phyloP scores from a whole-genome alignment of 1,140 invertebrate species.

The Kradibia gibbosae region DNA sequence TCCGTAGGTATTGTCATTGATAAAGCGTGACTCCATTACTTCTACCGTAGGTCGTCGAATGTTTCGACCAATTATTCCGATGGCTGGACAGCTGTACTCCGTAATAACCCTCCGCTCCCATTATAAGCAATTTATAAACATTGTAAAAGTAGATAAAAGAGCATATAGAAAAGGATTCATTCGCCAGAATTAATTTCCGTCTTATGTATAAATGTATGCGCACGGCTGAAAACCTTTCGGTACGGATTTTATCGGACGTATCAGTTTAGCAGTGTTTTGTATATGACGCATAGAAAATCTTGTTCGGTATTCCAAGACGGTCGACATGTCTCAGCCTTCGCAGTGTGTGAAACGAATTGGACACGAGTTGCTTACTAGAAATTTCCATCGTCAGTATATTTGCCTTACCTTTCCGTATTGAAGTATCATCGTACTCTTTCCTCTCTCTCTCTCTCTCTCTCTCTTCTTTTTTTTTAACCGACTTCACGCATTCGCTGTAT shows the following conservation, averaged over 20 bases:
- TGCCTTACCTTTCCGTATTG: background rate
- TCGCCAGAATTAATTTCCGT: conserved; percentile 29
- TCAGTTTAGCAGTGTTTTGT: conserved; percentile 41
- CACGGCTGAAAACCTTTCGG: background rate
- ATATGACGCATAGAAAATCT: conserved; percentile 59
- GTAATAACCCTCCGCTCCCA: too few species aligned
- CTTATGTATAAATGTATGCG: background rate
- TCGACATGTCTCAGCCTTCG: conserved; percentile 57
- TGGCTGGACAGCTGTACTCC: too few species aligned
- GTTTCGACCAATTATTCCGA: too few species aligned
- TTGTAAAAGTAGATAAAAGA: background rate
- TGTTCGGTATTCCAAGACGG: conserved; percentile 64
- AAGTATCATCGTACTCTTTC: conserved; percentile 12
- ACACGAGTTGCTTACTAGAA: conserved; percentile 53
- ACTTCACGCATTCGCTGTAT: too few species aligned
- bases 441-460: background rate
- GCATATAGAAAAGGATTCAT: background rate
- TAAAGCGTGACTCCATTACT: too few species aligned
- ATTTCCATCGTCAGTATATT: background rate
- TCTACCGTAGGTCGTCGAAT: too few species aligned
- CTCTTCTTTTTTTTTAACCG: background rate
- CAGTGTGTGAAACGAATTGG: conserved; percentile 64
- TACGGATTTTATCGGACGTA: conserved; percentile 37
- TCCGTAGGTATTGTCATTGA: too few species aligned
- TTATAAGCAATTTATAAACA: too few species aligned